Base-by-base conservation (phyloP, 2,797 vertebrate genomes). In the Esox lucius region DNA sequence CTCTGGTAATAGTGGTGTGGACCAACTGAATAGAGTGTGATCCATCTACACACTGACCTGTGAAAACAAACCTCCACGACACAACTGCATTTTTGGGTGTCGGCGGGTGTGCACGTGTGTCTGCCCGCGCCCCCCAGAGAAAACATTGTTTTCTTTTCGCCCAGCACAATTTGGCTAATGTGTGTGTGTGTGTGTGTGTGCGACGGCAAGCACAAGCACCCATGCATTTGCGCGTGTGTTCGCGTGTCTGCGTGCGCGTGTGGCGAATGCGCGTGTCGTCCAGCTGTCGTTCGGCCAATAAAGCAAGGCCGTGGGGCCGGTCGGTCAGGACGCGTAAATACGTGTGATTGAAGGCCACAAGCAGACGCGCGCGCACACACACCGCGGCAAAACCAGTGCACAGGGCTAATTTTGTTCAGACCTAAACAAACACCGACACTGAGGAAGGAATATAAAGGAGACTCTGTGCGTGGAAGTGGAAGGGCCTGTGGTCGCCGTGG, bases 281-380 rank as follows among this genome's bases (percentile, higher is more conserved):
- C 0, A 72, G 33, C 66, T 70, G 69, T 70, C 48, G 42, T 46
- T 51, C n/a, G 64, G 66, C 64, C 26, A 39, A 68, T 46, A 64
- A 68, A 71, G 51, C 26, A 49, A 26, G 26, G 70, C 68, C 33
- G 1, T n/a, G 51, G 11, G 56, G 22, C 11, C 19, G 35, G n/a
- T 59, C 33, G 66, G 46, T 59, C 46, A 16, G 11, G 49, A 31
- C 19, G 35, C 71, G 67, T 67, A 70, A 35, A 70, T 76, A 48
- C 24, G 26, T 8, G 13, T 33, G 51, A 51, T 39, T 53, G 26
- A 26, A 22, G 16, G 9, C 48, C 22, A 12, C 42, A 46, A 46
- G 12, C 42, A 13, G 2, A 46, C 42, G 12, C 42, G n/a, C n/a
- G n/a, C n/a, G 35, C 2, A 5, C 33, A 5, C 33, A 66, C 64